Percentiles rank a stretch among this genome's conserved stretches.
These are phyloP conservation scores for Cololabis saira DNA, from an alignment of 2,113 vertebrate genomes.

Conservation along the genomic window DNA sequence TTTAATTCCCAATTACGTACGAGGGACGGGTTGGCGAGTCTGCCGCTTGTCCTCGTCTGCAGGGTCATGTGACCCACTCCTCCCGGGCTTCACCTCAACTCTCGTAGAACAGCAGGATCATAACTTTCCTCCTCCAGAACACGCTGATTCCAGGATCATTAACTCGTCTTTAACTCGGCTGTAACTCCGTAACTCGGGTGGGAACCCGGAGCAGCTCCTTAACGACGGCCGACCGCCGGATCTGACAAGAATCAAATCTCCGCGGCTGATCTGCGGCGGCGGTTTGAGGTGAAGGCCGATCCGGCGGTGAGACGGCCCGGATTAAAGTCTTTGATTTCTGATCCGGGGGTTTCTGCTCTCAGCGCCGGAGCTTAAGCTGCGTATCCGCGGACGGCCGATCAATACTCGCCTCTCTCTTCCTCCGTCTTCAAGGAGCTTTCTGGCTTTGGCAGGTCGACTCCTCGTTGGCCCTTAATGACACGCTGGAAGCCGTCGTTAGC, in stretches of 20 bases:
- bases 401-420: conserved; percentile 92
- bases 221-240: too few relatives aligned
- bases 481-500: conserved; percentile 84
- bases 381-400: conserved; percentile 98
- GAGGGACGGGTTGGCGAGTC: too few relatives aligned
- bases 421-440: conserved; percentile 94
- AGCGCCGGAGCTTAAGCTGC: conserved; percentile 93
- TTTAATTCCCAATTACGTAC: too few relatives aligned
- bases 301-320: conserved; percentile 83
- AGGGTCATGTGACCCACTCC: too few relatives aligned
- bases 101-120: too few relatives aligned
- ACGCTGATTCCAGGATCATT: too few relatives aligned
- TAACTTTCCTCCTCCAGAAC: too few relatives aligned
- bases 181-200: too few relatives aligned
- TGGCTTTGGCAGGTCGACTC: conserved; percentile 87
- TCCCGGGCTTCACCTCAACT: too few relatives aligned
- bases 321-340: conserved; percentile 94
- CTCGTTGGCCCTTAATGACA: conserved; percentile 87
- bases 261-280: conserved; percentile 87
- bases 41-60: too few relatives aligned
- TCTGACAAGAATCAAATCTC: conserved; percentile 79
- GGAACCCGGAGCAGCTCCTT: too few relatives aligned
- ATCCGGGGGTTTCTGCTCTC: conserved; percentile 90
- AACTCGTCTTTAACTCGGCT: too few relatives aligned
- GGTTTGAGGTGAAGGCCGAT: conserved; percentile 87